Percentiles rank a stretch among this genome's conserved stretches.
These are phyloP conservation scores for Nematolebias whitei DNA, from an alignment of 2,113 vertebrate species.

Conservation along the genomic window DNA sequence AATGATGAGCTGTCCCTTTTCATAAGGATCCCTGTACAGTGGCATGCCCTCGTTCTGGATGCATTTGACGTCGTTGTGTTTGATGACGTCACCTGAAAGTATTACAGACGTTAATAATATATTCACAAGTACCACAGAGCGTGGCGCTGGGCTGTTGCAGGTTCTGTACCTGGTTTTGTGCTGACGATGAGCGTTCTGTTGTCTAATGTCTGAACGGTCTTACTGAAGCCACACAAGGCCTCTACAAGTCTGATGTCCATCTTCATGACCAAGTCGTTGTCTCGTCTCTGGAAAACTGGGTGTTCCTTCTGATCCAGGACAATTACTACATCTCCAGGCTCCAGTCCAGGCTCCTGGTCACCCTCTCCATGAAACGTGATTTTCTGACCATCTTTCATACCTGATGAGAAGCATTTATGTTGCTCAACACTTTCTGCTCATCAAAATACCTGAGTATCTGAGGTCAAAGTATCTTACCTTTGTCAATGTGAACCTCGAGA, in stretches of 20 bases:
- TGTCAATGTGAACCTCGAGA: slow-evolving; percentile 94
- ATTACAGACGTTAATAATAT: background rate
- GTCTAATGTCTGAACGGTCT: slow-evolving; percentile 87
- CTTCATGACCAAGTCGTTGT: slow-evolving; percentile 87
- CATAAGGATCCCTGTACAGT: slow-evolving; percentile 85
- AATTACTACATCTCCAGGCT: slow-evolving; percentile 93
- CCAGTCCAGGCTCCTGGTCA: slow-evolving; percentile 95
- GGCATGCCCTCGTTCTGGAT: slow-evolving; percentile 93
- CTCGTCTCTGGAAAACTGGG: slow-evolving; percentile 85
- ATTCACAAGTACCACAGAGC: background rate
- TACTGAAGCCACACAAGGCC: slow-evolving; percentile 93
- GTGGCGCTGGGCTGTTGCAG: background rate
- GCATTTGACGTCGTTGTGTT: slow-evolving; percentile 84
- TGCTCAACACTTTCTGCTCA: background rate
- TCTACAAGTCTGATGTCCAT: slow-evolving; percentile 91
- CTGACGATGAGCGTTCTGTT: slow-evolving; percentile 85
- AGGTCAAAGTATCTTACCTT: slow-evolving; percentile 78
- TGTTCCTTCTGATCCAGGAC: slow-evolving; percentile 95
- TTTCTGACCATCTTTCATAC: slow-evolving; percentile 96
- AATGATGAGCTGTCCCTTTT: slow-evolving; percentile 88
- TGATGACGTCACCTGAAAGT: slow-evolving; percentile 88
- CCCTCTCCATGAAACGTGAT: slow-evolving; percentile 95
- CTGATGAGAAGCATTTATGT: slow-evolving; percentile 63
- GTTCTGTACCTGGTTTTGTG: slow-evolving; percentile 83
- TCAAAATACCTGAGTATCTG: background rate